Conservation (phyloP, 1,140 invertebrate genomes). For the Leptopilina clavipes region DNA sequence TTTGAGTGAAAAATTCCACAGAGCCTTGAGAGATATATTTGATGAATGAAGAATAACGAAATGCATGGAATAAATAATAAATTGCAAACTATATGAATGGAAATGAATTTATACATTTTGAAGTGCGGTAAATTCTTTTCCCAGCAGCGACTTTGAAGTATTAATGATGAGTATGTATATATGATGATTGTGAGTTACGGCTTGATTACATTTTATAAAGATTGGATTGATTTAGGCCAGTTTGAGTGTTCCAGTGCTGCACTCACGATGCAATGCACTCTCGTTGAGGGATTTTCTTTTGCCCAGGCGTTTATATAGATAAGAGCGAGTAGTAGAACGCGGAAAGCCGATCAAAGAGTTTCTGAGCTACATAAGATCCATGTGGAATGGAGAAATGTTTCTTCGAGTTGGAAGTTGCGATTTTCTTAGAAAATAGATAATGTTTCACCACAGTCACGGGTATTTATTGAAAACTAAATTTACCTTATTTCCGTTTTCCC, state of each 20-base stretch:
- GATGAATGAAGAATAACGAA: not conserved
- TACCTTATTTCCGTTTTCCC: slow-evolving; percentile 8
- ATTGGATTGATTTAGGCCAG: slow-evolving; percentile 9
- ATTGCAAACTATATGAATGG: not conserved
- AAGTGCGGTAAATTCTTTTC: slow-evolving; percentile 1
- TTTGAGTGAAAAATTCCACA: no score
- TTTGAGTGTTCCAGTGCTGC: slow-evolving; percentile 19
- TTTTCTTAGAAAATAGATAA: slow-evolving; percentile 10
- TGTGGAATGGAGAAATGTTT: slow-evolving; percentile 3
- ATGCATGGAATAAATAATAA: not conserved
- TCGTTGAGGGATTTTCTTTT: slow-evolving; percentile 42
- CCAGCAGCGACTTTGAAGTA: not conserved
- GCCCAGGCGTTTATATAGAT: slow-evolving; percentile 33
- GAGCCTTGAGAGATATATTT: not conserved
- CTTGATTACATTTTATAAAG: not conserved
- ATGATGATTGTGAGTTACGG: not conserved
- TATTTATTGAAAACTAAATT: slow-evolving; percentile 19
- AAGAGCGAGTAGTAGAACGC: slow-evolving; percentile 41
- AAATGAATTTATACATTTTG: not conserved
- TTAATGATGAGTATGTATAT: not conserved
- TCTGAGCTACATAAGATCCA: not conserved
- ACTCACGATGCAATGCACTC: not conserved
- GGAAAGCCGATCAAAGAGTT: not conserved
- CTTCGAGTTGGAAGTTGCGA: not conserved
- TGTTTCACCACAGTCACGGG: not conserved